These are phyloP conservation scores for Chionis minor DNA, from an alignment of 2,113 vertebrate species.

Conservation along the genomic window DNA sequence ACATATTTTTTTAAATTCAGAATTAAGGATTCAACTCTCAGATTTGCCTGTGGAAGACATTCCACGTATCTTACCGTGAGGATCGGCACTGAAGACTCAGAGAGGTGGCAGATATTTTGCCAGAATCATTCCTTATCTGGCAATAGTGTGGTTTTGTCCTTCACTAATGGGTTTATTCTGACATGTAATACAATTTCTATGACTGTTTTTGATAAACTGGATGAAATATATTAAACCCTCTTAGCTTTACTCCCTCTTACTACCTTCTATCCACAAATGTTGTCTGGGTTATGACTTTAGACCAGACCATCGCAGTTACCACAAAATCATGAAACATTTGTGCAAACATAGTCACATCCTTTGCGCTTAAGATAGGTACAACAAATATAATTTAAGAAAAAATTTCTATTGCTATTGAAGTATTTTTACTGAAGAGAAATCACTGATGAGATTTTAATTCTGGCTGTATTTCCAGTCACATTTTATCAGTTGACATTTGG, in stretches of 20 bases:
- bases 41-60: not conserved
- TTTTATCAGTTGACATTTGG: not conserved
- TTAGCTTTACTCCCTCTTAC: not conserved
- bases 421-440: not conserved
- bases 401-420: not conserved
- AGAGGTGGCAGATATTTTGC: not conserved
- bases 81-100: not conserved
- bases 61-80: not conserved
- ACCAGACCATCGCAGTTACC: not conserved
- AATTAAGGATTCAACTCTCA: not conserved
- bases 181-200: not conserved
- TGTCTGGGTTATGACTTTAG: not conserved
- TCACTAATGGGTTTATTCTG: not conserved
- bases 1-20: not conserved
- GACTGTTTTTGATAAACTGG: not conserved
- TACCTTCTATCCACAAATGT: not conserved
- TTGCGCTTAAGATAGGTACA: not conserved
- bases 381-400: not conserved
- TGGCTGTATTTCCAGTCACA: not conserved
- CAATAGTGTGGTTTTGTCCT: not conserved
- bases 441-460: not conserved
- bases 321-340: not conserved
- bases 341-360: not conserved
- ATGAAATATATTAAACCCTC: not conserved
- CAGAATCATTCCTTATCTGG: not conserved